A percentile compares a stretch with the other conserved stretches of the same genome.
Conservation (phyloP, 2,113 vertebrate genomes). For the Ovis canadensis region DNA sequence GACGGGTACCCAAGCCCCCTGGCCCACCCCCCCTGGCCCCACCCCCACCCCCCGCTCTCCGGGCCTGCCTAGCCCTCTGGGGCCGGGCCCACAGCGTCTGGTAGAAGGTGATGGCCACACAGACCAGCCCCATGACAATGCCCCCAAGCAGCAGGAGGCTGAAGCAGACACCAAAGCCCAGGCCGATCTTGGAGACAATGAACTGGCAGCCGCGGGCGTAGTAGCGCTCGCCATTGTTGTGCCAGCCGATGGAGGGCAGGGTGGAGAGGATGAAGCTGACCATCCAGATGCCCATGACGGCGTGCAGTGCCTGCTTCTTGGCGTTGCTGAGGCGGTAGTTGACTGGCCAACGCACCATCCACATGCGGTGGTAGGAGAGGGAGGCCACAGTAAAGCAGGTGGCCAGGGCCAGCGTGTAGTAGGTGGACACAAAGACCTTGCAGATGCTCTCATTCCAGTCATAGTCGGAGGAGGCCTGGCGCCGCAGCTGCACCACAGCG, state of each 20-base stretch:
- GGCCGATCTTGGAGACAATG: constrained; percentile 86
- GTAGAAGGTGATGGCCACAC: constrained; percentile 85
- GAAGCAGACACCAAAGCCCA: constrained; percentile 86
- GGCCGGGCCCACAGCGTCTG: constrained; percentile 84
- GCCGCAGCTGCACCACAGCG: constrained; percentile 83
- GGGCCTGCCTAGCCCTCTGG: constrained; percentile 74
- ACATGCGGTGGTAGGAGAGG: constrained; percentile 87
- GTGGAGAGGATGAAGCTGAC: constrained; percentile 88
- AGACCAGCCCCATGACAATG: constrained; percentile 86
- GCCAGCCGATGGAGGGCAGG: constrained; percentile 86
- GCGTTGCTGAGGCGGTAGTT: constrained; percentile 87
- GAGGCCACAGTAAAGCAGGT: constrained; percentile 87
- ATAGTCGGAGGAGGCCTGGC: constrained; percentile 82
- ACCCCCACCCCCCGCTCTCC: constrained; percentile 64
- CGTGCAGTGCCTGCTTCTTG: constrained; percentile 86
- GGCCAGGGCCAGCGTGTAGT: constrained; percentile 85
- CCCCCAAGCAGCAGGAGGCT: constrained; percentile 84
- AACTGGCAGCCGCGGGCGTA: constrained; percentile 86
- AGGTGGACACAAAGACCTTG: constrained; percentile 87
- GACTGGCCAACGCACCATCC: constrained; percentile 88
- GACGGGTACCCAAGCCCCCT: constrained; percentile 60
- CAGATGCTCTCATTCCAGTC: constrained; percentile 88
- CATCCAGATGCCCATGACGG: constrained; percentile 87
- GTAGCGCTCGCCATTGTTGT: constrained; percentile 86
- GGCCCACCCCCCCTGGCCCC: constrained; percentile 49